Conservation (phyloP, 37 sponge, comb jelly and placozoan genomes). For the Oopsacas minuta region DNA sequence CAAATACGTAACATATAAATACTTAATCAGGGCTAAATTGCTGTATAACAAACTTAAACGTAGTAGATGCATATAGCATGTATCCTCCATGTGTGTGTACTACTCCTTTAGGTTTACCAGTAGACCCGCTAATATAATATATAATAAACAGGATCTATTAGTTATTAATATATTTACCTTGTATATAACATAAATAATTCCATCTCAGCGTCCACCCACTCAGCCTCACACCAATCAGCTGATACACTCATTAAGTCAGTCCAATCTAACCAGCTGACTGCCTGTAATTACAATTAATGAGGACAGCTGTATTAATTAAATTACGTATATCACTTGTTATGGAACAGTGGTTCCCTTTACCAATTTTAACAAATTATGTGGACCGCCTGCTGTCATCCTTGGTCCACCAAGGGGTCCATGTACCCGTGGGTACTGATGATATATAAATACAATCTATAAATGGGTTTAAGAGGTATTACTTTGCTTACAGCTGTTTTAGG, state of each 20-base stretch:
- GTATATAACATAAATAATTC: slow-evolving; percentile 92
- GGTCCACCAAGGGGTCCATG: too few relatives aligned
- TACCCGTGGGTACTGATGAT: too few relatives aligned
- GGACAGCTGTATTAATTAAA: neutral
- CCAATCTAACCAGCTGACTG: neutral
- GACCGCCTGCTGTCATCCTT: too few relatives aligned
- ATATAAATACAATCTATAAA: too few relatives aligned
- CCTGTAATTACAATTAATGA: neutral
- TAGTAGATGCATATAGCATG: slow-evolving; percentile 73
- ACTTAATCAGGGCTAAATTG: neutral
- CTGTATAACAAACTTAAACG: slow-evolving; percentile 40
- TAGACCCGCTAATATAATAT: slow-evolving; percentile 45
- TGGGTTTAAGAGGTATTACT: too few relatives aligned
- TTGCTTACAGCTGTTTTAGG: slow-evolving; percentile 9
- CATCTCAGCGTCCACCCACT: slow-evolving; percentile 83
- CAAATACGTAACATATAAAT: neutral
- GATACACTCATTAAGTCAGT: neutral
- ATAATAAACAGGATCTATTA: neutral
- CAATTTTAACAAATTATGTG: too few relatives aligned
- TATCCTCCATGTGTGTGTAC: slow-evolving; percentile 96
- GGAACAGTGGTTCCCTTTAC: too few relatives aligned
- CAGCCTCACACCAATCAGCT: slow-evolving; percentile 50
- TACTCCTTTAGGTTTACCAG: slow-evolving; percentile 92
- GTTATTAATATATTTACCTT: slow-evolving; percentile 13
- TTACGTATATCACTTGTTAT: too few relatives aligned